phyloP scores from a whole-genome alignment of 2,113 vertebrate genomes.

The Rhabdornis inornatus region DNA sequence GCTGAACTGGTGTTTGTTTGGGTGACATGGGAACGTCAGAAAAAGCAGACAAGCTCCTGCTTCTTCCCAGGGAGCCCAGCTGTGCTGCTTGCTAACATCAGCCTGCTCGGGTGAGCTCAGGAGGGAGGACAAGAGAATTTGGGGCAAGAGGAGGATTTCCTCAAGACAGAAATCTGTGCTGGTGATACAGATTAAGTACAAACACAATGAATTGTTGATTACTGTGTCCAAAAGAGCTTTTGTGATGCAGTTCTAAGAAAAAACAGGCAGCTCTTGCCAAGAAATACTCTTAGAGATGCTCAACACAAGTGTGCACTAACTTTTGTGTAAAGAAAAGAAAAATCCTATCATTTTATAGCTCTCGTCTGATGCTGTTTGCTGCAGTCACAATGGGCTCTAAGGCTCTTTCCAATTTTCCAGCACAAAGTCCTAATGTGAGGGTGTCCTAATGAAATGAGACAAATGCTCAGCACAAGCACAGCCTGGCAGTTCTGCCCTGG shows the following conservation, averaged over 20 bases:
- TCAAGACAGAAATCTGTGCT: background rate
- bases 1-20: background rate
- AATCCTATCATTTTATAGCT: background rate
- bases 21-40: background rate
- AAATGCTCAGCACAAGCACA: background rate
- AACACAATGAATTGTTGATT: background rate
- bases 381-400: background rate
- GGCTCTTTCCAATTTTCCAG: background rate
- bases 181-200: background rate
- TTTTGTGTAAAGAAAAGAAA: background rate
- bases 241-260: background rate
- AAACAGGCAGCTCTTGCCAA: background rate
- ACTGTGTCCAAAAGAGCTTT: background rate
- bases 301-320: background rate
- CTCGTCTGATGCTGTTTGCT: background rate
- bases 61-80: background rate
- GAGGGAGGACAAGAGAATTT: background rate
- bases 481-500: background rate
- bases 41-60: background rate
- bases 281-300: background rate
- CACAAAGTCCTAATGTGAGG: background rate
- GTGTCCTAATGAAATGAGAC: background rate
- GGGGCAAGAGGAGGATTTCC: background rate
- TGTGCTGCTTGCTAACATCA: background rate
- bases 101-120: background rate